Base-by-base conservation (phyloP, 2,888 invertebrate genomes). In the Netelia inedita region DNA sequence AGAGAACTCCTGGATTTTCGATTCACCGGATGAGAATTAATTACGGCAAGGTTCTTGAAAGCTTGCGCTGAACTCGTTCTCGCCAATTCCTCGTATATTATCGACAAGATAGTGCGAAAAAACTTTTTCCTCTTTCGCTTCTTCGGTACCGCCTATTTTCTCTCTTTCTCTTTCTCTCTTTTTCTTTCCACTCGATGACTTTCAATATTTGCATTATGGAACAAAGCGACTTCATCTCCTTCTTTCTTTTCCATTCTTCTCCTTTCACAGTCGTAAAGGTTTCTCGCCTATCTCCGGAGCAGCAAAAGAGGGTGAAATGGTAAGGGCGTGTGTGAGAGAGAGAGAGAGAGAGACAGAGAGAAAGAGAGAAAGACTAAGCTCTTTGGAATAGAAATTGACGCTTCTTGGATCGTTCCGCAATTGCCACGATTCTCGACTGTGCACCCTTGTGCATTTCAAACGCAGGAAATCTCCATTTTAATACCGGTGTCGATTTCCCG, bases 161-260 rank as follows among this genome's bases (percentile, higher is more conserved):
- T 59, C 68, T 35, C 35, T 35, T 6, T 35, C 5, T 35, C 28
- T 35, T 6, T 35, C 28, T 35, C 0, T 8, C 6, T 65, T 19
- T 35, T 21, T 46, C 55, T 43, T 59, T 16, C 46, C 57, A 16
- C 66, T 11, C 10, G 61, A 65, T 55, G 69, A 74, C 75, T 80
- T 75, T 65, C 71, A 68, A 81, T 81, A 84, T 84, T 84, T 84
- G 81, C 84, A 84, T 84, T 81, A 63, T 80, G 35, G 75, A 80
- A 75, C 73, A 80, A 80, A 80, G 57, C 53, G 41, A 41, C 35
- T 35, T 35, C 35, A 41, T 41, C 35, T 16, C 19, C 19, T 19
- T 59, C 69, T 28, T 21, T 41, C 41, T 57, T 11, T 23, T 55
- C 55, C 43, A 82, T 72, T 76, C 82, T 72, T 76, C 23, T 23